Evolutionary conservation across 2,797 vertebrate genomes (phyloP), one percentile per base, ranked within the genome.

Genomic region (Eupleurogrammus muticus): DNA sequence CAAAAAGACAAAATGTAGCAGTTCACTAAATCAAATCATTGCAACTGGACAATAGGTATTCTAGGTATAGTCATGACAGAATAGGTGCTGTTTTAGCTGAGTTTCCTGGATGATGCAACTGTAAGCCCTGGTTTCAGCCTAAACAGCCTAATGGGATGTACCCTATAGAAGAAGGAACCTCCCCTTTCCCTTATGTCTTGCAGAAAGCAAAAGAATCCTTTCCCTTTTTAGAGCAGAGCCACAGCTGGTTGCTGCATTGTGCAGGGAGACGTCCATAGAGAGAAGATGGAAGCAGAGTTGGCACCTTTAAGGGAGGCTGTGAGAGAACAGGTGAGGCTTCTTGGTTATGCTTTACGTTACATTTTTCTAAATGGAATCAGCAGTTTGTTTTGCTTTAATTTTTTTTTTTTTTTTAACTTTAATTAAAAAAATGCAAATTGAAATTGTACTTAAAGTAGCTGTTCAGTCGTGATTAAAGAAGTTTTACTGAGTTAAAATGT

Each of bases 61-160:
- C 14, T 21, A 42, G 17, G 23, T 12, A 40, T 40, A 20, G 28
- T 55, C 12, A 12, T 5, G 9, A 24, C 12, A 51, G 19, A 9
- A 28, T 5, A 2, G 14, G 10, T 34, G 10, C 5, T 3, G 5
- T 10, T 20, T 11, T 28, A 2, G 48, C 6, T n/a, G 63, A 23
- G 1, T 34, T 75, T 74, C 52, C 52, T 75, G 84, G 77, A 62
- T 92, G 89, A 90, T 85, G 87, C 87, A 90, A 89, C 62, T 66
- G 3, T 42, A 66, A 70, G 71, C 63, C 2, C 7, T 16, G 4
- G 66, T 87, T 86, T 85, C 85, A 84, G 44, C 47, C 4, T 16
- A 1, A 0, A 10, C 0, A 14, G 0, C 5, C 5, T 2, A 2
- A 9, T 11, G 34, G 11, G 19, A 1, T 20, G 42, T 12, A 44